These are phyloP conservation scores for Camponotus pennsylvanicus DNA, from an alignment of 1,140 invertebrate species.

Conservation along the genomic window DNA sequence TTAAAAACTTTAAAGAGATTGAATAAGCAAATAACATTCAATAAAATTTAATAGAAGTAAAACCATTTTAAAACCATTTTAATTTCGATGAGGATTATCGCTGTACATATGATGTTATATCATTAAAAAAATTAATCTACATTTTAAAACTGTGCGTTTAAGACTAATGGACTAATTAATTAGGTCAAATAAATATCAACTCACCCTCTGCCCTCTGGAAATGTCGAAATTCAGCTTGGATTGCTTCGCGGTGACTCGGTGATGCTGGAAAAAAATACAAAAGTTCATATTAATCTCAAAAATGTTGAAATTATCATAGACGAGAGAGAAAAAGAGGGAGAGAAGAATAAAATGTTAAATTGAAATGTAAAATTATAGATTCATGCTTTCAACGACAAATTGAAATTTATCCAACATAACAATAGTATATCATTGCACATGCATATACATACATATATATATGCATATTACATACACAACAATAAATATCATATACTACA, in stretches of 20 bases:
- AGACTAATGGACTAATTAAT: conserved; percentile 24
- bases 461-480: conserved; percentile 15
- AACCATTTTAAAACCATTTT: neutral
- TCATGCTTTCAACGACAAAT: conserved; percentile 43
- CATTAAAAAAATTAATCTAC: neutral
- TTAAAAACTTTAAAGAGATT: neutral
- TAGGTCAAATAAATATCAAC: conserved; percentile 40
- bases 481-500: conserved; percentile 20
- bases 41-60: neutral
- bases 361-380: conserved; percentile 27
- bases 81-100: neutral
- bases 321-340: neutral
- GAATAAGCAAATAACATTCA: neutral
- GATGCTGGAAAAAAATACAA: conserved; percentile 23
- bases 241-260: conserved; percentile 33
- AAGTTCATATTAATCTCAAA: conserved; percentile 9
- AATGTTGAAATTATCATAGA: conserved; percentile 25
- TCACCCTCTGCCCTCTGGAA: conserved; percentile 40
- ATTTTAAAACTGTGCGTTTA: neutral
- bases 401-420: conserved; percentile 41
- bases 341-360: conserved; percentile 26
- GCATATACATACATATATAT: no score
- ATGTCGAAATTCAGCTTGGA: conserved; percentile 22
- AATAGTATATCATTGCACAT: neutral
- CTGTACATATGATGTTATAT: neutral